A percentile compares a stretch with the other conserved stretches of the same genome.
These are phyloP conservation scores for Notothenia rossii DNA, from an alignment of 2,113 vertebrate species.

Conservation along the genomic window DNA sequence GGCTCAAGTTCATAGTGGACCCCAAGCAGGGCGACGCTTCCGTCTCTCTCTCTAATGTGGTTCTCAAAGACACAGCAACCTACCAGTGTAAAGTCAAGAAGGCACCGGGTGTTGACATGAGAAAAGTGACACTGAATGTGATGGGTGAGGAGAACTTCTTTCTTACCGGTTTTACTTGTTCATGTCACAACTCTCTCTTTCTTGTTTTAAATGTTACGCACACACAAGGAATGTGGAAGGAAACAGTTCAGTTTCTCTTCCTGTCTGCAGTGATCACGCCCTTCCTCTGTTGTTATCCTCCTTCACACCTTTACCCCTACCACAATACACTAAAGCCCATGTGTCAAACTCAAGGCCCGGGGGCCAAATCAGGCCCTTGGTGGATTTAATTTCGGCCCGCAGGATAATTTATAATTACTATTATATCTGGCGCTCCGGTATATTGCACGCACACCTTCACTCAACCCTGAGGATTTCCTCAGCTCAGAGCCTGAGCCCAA, in stretches of 20 bases:
- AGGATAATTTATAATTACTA: no score
- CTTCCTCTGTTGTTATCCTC: neutral
- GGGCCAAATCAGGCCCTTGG: no score
- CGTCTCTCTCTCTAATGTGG: constrained; percentile 83
- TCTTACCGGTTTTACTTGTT: constrained; percentile 73
- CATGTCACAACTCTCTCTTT: constrained; percentile 2
- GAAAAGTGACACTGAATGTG: constrained; percentile 88
- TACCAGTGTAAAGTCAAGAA: constrained; percentile 96
- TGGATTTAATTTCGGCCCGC: no score
- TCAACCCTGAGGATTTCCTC: no score
- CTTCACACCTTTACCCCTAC: neutral
- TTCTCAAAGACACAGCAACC: constrained; percentile 85
- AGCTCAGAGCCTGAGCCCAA: no score
- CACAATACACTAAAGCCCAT: neutral
- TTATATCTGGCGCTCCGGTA: no score
- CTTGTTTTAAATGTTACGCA: neutral
- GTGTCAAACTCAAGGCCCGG: no score
- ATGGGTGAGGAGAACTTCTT: constrained; percentile 83
- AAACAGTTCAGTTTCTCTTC: neutral
- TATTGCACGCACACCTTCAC: no score
- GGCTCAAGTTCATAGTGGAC: constrained; percentile 83
- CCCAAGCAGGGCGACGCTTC: constrained; percentile 89
- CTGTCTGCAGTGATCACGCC: neutral
- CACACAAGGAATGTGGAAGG: constrained; percentile 47
- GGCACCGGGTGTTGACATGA: constrained; percentile 86